Percentiles rank a stretch among this genome's conserved stretches.
phyloP scores from a whole-genome alignment of 2,888 invertebrate species.

The Nomada hirtipes region DNA sequence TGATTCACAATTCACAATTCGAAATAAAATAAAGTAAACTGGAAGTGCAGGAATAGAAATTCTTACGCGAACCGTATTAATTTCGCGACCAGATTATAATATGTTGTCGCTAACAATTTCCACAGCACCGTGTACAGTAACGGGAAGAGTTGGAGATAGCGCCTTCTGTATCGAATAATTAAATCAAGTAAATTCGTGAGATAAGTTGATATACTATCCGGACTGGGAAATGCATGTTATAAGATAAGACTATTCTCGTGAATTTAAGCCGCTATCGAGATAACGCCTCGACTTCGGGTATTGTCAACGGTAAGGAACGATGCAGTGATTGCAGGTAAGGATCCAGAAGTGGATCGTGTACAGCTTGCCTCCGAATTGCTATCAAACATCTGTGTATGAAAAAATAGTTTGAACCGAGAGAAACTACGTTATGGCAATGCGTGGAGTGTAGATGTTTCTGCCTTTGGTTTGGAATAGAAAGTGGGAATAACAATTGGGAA shows the following conservation, averaged over 20 bases:
- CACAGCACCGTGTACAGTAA: background rate
- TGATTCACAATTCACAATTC: no score
- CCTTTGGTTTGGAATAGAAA: no score
- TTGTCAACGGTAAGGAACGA: slow-evolving; percentile 48
- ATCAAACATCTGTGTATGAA: background rate
- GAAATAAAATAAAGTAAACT: no score
- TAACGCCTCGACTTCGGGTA: slow-evolving; percentile 47
- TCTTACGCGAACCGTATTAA: no score
- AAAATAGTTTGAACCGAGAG: background rate
- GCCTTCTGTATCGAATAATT: slow-evolving; percentile 63
- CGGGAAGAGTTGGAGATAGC: slow-evolving; percentile 47
- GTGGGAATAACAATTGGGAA: no score
- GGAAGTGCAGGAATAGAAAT: no score
- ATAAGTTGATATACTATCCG: slow-evolving; percentile 60
- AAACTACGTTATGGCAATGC: no score
- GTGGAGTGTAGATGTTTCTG: no score
- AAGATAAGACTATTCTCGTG: slow-evolving; percentile 63
- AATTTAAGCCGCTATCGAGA: slow-evolving; percentile 64
- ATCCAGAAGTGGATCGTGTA: slow-evolving; percentile 24
- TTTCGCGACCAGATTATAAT: slow-evolving; percentile 7
- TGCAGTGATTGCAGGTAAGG: slow-evolving; percentile 11
- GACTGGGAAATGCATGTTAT: slow-evolving; percentile 47
- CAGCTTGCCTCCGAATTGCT: background rate
- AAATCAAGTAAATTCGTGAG: slow-evolving; percentile 59
- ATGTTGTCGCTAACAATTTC: slow-evolving; percentile 16